Evolutionary conservation across 2,113 vertebrate species (phyloP).

Genomic region (Macrotus californicus): DNA sequence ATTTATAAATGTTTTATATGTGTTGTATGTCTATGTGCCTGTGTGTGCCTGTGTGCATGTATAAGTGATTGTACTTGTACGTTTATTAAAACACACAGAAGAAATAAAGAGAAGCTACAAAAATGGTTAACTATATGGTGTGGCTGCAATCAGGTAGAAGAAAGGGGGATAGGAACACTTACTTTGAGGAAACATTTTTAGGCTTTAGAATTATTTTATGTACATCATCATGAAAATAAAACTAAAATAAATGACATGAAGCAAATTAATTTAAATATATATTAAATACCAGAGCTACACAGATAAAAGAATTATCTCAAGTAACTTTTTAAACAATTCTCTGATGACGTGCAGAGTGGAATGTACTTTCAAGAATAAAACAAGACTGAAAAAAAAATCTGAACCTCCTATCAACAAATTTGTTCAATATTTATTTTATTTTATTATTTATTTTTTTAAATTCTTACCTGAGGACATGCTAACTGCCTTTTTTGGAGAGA

Average conservation of each 20-base stretch:
- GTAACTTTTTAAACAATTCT: neutral
- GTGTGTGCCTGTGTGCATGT: neutral
- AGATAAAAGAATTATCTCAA: neutral
- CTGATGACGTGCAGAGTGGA: neutral
- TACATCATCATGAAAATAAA: neutral
- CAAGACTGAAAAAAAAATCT: neutral
- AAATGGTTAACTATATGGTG: neutral
- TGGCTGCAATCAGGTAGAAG: neutral
- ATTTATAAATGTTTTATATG: neutral
- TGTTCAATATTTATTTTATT: too few relatives aligned
- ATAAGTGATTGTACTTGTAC: neutral
- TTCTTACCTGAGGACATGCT: too few relatives aligned
- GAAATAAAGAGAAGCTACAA: neutral
- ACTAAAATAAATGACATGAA: neutral
- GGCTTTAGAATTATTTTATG: neutral
- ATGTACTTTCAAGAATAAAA: neutral
- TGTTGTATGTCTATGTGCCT: neutral
- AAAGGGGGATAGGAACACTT: neutral
- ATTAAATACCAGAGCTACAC: neutral
- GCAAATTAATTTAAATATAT: neutral
- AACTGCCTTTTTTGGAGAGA: too few relatives aligned
- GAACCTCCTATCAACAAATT: neutral
- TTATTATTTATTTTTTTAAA: too few relatives aligned
- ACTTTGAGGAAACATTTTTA: neutral
- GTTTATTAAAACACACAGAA: neutral